phyloP scores from a whole-genome alignment of 2,113 vertebrate genomes.

The Mionectes macconnelli region DNA sequence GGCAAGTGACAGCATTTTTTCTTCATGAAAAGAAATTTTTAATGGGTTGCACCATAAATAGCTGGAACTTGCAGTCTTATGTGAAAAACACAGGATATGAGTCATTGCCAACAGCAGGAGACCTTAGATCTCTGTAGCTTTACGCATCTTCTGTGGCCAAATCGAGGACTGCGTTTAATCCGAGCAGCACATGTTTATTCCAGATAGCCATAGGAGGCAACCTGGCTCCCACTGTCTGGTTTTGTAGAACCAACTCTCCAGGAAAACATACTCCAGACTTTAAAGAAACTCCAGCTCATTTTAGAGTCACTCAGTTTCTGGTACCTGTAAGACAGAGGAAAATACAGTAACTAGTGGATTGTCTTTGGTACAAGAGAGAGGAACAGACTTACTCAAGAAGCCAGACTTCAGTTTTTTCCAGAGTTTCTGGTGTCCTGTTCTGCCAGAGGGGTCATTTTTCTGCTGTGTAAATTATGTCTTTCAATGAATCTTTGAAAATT shows the following conservation, averaged over 20 bases:
- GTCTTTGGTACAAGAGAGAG: neutral
- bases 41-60: constrained; percentile 65
- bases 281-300: neutral
- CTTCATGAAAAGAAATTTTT: constrained; percentile 58
- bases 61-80: constrained; percentile 63
- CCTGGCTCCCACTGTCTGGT: neutral
- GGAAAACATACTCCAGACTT: neutral
- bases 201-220: neutral
- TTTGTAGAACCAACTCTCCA: neutral
- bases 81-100: constrained; percentile 57
- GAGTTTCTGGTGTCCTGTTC: neutral
- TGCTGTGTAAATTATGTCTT: neutral
- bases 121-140: constrained; percentile 43
- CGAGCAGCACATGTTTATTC: neutral
- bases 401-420: neutral
- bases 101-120: constrained; percentile 57
- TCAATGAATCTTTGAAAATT: neutral
- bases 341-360: neutral
- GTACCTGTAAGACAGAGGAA: neutral
- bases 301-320: neutral
- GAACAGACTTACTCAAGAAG: neutral
- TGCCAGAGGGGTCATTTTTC: neutral
- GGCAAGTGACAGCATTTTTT: constrained; percentile 49
- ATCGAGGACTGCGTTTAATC: constrained; percentile 2
- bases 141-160: neutral